Evolutionary conservation across 2,888 invertebrate genomes (phyloP).

Genomic region (Drosophila pegasa): DNA sequence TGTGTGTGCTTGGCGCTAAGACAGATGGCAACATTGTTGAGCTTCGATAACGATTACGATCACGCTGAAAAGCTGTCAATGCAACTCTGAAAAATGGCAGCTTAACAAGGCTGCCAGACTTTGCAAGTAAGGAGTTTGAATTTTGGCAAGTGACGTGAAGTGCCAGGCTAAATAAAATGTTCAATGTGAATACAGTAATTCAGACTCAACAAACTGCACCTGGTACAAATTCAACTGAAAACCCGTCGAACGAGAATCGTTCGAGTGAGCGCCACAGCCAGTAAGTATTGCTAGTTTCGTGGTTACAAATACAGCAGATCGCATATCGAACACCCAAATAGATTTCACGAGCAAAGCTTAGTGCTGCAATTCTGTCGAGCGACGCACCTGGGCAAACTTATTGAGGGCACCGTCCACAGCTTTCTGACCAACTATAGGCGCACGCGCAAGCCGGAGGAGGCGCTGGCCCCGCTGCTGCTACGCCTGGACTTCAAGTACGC

Average conservation of each 20-base stretch:
- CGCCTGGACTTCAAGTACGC: constrained; percentile 70
- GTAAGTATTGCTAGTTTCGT: constrained; percentile 37
- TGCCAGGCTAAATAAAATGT: constrained; percentile 39
- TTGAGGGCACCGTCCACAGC: constrained; percentile 63
- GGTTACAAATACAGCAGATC: not conserved
- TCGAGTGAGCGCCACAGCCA: constrained; percentile 40
- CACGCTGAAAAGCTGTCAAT: not conserved
- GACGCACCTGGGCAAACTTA: constrained; percentile 66
- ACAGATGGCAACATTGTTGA: not conserved
- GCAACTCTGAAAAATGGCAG: constrained; percentile 10
- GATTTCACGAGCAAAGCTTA: constrained; percentile 79
- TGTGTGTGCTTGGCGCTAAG: constrained; percentile 7
- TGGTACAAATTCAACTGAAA: constrained; percentile 9
- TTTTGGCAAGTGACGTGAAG: not conserved
- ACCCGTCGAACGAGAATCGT: constrained; percentile 9
- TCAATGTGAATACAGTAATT: constrained; percentile 40
- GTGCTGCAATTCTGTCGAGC: constrained; percentile 70
- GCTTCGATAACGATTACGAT: constrained; percentile 34
- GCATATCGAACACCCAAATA: constrained; percentile 29
- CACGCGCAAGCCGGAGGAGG: constrained; percentile 71
- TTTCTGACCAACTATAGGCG: constrained; percentile 63
- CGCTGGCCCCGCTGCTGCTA: constrained; percentile 72
- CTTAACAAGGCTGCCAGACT: constrained; percentile 8
- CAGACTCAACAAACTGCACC: constrained; percentile 17
- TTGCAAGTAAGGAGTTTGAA: constrained; percentile 31